phyloP scores from a whole-genome alignment of 2,797 vertebrate genomes.

The Gadopsis bispinosus region DNA sequence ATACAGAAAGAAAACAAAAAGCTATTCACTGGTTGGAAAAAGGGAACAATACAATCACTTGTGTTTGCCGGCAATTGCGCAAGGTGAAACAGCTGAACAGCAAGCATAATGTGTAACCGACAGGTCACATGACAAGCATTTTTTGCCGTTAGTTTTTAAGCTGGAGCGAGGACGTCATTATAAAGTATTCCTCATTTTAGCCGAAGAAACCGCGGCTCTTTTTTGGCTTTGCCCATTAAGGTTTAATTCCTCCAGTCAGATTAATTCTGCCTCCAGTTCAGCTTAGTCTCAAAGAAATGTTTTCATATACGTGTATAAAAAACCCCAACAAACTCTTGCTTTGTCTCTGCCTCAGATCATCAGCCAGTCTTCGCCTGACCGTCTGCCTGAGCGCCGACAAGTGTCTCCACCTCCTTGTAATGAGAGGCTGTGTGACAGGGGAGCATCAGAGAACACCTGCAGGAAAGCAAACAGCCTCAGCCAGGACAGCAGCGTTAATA shows the following conservation, averaged over 20 bases:
- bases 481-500: conserved; percentile 61
- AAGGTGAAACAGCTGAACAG: background rate
- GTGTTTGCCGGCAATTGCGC: too few relatives aligned
- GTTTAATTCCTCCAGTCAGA: background rate
- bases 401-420: conserved; percentile 57
- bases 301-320: background rate
- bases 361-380: conserved; percentile 8
- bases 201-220: background rate
- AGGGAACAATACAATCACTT: too few relatives aligned
- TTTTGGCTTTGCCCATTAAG: too few relatives aligned
- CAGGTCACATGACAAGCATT: too few relatives aligned
- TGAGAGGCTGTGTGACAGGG: conserved; percentile 66
- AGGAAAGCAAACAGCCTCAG: conserved; percentile 60
- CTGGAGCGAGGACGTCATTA: background rate
- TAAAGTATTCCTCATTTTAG: conserved; percentile 2
- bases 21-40: too few relatives aligned
- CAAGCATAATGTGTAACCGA: background rate
- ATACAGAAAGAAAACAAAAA: background rate
- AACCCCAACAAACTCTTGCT: background rate
- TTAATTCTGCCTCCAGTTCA: background rate
- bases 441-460: conserved; percentile 74
- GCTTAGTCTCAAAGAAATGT: background rate
- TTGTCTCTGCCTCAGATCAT: background rate
- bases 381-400: conserved; percentile 16
- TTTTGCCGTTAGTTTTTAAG: background rate